Conservation (phyloP, 2,888 invertebrate species). For the Drosophila colorata region DNA sequence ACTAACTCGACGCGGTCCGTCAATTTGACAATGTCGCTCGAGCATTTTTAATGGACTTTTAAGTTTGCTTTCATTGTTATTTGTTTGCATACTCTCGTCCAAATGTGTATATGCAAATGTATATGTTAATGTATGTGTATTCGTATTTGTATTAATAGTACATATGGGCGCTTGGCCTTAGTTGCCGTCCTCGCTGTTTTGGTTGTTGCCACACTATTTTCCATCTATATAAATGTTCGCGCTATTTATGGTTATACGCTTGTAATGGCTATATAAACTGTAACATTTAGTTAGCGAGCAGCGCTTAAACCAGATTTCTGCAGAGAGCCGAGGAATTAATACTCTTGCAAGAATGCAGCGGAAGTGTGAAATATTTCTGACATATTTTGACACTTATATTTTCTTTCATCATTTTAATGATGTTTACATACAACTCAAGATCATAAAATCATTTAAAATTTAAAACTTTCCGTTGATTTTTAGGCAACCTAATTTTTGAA, state of each 20-base stretch:
- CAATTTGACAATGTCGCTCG: constrained; percentile 70
- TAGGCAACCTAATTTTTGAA: too few species aligned
- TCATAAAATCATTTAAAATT: too few species aligned
- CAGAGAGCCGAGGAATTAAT: not conserved
- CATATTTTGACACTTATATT: too few species aligned
- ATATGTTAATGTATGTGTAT: not conserved
- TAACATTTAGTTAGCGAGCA: not conserved
- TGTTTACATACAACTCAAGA: too few species aligned
- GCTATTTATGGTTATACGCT: constrained; percentile 15
- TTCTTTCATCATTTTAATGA: too few species aligned
- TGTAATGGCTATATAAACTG: not conserved
- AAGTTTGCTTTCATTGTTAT: constrained; percentile 72
- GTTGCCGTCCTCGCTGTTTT: constrained; percentile 16
- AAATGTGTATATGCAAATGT: not conserved
- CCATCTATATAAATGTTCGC: constrained; percentile 22
- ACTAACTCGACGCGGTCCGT: constrained; percentile 62
- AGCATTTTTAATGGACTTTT: constrained; percentile 82
- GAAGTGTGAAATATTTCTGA: too few species aligned
- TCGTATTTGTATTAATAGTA: not conserved
- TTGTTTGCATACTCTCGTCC: constrained; percentile 44
- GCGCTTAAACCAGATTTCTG: too few species aligned
- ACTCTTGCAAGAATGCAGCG: not conserved
- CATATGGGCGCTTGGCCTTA: constrained; percentile 25
- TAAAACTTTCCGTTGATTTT: too few species aligned
- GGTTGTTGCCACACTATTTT: constrained; percentile 24